Evolutionary conservation across 2,113 vertebrate species (phyloP).

Genomic region (Tachuris rubrigastra): DNA sequence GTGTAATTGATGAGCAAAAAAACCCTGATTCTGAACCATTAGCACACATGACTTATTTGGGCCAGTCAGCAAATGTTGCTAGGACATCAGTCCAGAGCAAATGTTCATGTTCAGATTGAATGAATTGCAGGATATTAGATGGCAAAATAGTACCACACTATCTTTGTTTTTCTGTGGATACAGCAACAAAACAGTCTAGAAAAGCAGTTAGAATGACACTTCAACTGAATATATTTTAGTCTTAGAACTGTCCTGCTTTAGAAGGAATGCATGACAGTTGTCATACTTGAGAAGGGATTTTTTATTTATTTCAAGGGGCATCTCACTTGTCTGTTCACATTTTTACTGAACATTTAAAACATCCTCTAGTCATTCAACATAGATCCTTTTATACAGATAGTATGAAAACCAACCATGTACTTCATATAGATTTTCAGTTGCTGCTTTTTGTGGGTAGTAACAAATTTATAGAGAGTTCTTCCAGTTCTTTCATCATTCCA

Average conservation of each 20-base stretch:
- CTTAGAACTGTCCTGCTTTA: background rate
- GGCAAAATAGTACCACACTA: background rate
- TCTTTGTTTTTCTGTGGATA: constrained; percentile 31
- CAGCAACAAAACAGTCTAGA: constrained; percentile 11
- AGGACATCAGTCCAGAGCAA: constrained; percentile 24
- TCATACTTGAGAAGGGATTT: background rate
- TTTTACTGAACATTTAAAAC: background rate
- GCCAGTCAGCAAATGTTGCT: background rate
- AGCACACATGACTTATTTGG: background rate
- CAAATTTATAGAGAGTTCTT: background rate
- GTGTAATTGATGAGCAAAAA: background rate
- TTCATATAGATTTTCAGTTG: background rate
- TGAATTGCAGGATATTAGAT: constrained; percentile 1
- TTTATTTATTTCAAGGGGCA: background rate
- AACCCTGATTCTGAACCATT: background rate
- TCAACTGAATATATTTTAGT: background rate
- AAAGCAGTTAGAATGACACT: background rate
- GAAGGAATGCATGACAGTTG: background rate
- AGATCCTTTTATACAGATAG: background rate
- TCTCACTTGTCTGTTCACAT: background rate
- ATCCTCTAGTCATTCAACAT: background rate
- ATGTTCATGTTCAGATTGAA: constrained; percentile 5
- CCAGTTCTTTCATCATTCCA: constrained; percentile 6
- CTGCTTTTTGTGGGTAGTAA: background rate
- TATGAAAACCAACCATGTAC: background rate